Evolutionary conservation across 1,140 invertebrate genomes (phyloP).

Genomic region (Panagrolaimus sp.): DNA sequence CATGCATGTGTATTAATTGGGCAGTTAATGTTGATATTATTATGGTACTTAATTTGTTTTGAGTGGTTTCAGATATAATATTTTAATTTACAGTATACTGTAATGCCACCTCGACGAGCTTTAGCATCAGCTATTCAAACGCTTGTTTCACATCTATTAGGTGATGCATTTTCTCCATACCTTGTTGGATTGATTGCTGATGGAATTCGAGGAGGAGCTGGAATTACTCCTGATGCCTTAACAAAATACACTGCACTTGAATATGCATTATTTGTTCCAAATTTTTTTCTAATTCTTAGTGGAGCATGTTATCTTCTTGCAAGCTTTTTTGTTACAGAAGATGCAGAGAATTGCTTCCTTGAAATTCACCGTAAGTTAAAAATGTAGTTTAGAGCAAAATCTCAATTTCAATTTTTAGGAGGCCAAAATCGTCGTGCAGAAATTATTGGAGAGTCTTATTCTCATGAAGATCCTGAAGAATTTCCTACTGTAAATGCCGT

Average conservation of each 20-base stretch:
- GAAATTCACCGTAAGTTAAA: neutral
- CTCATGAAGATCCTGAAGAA: no score
- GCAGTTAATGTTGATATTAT: neutral
- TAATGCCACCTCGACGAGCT: neutral
- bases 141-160: slow-evolving; percentile 64
- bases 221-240: no score
- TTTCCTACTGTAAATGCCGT: no score
- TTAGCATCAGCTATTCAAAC: slow-evolving; percentile 12
- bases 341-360: neutral
- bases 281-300: neutral
- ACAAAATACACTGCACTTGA: neutral
- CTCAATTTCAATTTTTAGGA: no score
- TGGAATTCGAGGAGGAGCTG: slow-evolving; percentile 34
- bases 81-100: neutral
- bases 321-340: neutral
- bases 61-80: neutral
- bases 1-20: neutral
- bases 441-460: no score
- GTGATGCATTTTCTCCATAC: neutral
- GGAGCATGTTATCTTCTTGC: neutral
- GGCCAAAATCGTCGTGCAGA: no score
- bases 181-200: slow-evolving; percentile 5
- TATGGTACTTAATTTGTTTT: neutral
- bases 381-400: neutral
- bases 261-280: neutral